Evolutionary conservation across 2,797 vertebrate species (phyloP).

Genomic region (Podargus strigoides): DNA sequence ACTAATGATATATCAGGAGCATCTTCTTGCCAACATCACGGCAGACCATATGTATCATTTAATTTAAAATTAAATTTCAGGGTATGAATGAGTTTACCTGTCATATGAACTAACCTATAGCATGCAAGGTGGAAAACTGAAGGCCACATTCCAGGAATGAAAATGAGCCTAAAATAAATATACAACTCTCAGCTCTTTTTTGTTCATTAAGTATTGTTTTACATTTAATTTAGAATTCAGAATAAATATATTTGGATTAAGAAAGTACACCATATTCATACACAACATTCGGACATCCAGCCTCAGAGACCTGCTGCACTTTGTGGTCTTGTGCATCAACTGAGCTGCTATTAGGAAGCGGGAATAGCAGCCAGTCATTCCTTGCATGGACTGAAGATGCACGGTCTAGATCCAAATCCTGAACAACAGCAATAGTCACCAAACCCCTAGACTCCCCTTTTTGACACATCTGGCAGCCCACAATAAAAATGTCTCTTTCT

Average conservation of each 20-base stretch:
- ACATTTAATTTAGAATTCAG: not conserved
- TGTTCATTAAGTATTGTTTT: not conserved
- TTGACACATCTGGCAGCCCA: not conserved
- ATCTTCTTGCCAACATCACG: not conserved
- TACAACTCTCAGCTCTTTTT: not conserved
- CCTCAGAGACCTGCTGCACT: fast-evolving
- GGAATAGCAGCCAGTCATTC: not conserved
- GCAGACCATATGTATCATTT: not conserved
- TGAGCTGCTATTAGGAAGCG: not conserved
- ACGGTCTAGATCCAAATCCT: not conserved
- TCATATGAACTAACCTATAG: not conserved
- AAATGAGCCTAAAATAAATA: not conserved
- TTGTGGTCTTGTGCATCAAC: not conserved
- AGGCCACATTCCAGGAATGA: not conserved
- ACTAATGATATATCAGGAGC: not conserved
- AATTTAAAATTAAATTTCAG: not conserved
- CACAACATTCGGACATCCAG: not conserved
- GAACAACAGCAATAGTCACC: not conserved
- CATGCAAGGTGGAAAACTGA: not conserved
- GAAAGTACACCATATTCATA: not conserved
- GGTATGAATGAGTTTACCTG: not conserved
- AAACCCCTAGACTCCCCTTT: not conserved
- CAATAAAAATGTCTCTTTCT: not conserved
- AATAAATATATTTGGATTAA: not conserved
- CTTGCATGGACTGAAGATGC: not conserved